These are phyloP conservation scores for Venustaconcha ellipsiformis DNA, from an alignment of 1,140 invertebrate species.

Conservation along the genomic window DNA sequence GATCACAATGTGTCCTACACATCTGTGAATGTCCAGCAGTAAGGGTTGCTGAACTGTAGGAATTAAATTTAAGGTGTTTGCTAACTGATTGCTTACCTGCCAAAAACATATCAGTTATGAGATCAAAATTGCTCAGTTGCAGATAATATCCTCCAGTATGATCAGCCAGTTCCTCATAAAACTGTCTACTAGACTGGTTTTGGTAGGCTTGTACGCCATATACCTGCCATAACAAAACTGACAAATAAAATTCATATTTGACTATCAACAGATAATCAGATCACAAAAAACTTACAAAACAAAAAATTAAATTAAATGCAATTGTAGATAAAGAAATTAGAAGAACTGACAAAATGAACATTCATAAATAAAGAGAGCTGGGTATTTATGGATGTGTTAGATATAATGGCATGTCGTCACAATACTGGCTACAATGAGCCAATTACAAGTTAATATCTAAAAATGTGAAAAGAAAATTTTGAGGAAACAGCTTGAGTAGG, in stretches of 20 bases:
- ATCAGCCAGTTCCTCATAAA: constrained; percentile 58
- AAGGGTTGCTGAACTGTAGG: constrained; percentile 1
- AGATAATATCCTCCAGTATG: constrained; percentile 53
- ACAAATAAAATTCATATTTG: not conserved
- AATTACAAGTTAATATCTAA: no score
- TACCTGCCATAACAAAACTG: constrained; percentile 37
- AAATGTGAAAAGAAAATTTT: no score
- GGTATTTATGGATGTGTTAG: no score
- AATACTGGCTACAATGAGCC: no score
- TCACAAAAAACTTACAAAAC: no score
- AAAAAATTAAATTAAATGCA: no score
- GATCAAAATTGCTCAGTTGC: constrained; percentile 49
- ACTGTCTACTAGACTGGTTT: constrained; percentile 11
- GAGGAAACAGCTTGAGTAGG: no score
- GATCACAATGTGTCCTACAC: not conserved
- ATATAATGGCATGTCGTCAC: no score
- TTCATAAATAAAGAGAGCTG: no score
- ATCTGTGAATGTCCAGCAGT: not conserved
- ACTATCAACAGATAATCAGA: no score
- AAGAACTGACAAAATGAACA: no score
- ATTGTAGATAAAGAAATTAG: no score
- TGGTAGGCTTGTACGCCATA: constrained; percentile 57
- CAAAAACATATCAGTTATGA: constrained; percentile 65
- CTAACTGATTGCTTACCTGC: constrained; percentile 41
- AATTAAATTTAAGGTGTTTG: not conserved